Base-by-base conservation (phyloP, 2,888 invertebrate genomes). In the Netelia fuscicornis region DNA sequence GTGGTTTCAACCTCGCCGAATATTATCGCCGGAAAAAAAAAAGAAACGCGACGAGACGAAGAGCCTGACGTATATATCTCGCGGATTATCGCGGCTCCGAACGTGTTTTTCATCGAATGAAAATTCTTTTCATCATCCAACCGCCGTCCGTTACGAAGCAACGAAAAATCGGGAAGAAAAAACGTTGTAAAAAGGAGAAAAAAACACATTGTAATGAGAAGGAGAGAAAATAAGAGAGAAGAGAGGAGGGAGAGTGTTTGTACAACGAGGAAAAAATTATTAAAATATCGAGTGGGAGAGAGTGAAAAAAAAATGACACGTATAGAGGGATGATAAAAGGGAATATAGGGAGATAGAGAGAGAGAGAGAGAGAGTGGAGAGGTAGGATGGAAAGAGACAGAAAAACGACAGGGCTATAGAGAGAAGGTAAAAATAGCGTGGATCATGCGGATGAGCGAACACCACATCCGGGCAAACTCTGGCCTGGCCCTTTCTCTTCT, bases 391-490 rank as follows among this genome's bases (percentile, higher is more conserved):
- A 44, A 6, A 25, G 48, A 52, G 30, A 67, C 13, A 54, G 56
- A 71, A 54, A 65, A 68, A 81, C 48, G 25, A 62, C 20, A 25
- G 30, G 82, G 54, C 54, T 54, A 30, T 60, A 48, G 9, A 52
- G 9, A 52, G 54, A 42, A 60, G 64, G 10, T 62, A 77, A 83
- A 83, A 86, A 85, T 78, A 68, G 71, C 62, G 60, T 54, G 81
- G 76, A 83, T 86, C 85, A 81, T 81, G 58, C 79, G 85, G 81
- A 83, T 81, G 83, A 85, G 81, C 60, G 84, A 75, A 81, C 80
- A 75, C 70, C 81, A 81, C 75, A 85, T 83, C 82, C 77, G 81
- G 77, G 71, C 68, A 52, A 75, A 72, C 80, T 65, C 44, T 67
- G 60, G 23, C 67, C 64, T 75, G 78, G 62, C 54, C 70, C 77